Evolutionary conservation across 2,888 invertebrate species (phyloP).

Genomic region (Euplexia lucipara): DNA sequence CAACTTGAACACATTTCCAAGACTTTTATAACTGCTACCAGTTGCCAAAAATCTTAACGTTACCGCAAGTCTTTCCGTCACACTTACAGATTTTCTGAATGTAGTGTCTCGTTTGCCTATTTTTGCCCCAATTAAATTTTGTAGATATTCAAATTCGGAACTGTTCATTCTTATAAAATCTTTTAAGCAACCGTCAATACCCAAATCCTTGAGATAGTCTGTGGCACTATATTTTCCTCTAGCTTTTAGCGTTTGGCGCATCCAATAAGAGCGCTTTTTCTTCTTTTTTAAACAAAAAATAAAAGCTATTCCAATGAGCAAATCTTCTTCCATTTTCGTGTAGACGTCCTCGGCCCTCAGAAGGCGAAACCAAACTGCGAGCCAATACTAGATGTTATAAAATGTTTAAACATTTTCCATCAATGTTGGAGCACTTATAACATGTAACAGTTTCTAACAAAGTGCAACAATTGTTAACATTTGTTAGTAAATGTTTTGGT

Average conservation of each 20-base stretch:
- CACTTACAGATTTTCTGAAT: background rate
- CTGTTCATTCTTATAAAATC: too few relatives aligned
- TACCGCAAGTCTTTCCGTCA: background rate
- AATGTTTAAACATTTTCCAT: too few relatives aligned
- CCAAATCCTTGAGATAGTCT: conserved; percentile 13
- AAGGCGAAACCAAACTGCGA: too few relatives aligned
- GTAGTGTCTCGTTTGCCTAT: background rate
- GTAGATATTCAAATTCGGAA: background rate
- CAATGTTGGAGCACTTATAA: too few relatives aligned
- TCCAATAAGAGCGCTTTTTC: conserved; percentile 22
- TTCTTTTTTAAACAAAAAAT: conserved; percentile 24
- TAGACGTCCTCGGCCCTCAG: too few relatives aligned
- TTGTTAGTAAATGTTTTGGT: too few relatives aligned
- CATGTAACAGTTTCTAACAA: too few relatives aligned
- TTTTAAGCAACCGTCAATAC: background rate
- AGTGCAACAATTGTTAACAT: too few relatives aligned
- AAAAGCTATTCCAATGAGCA: conserved; percentile 10
- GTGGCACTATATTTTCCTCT: conserved; percentile 18
- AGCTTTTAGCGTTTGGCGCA: conserved; percentile 17
- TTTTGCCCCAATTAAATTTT: background rate
- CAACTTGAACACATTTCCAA: conserved; percentile 60
- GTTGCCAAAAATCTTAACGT: conserved; percentile 47
- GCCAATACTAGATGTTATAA: too few relatives aligned
- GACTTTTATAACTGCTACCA: conserved; percentile 61
- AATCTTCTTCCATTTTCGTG: too few relatives aligned